Base-by-base conservation (phyloP, 2,888 invertebrate genomes). In the Xiphydria camelus region DNA sequence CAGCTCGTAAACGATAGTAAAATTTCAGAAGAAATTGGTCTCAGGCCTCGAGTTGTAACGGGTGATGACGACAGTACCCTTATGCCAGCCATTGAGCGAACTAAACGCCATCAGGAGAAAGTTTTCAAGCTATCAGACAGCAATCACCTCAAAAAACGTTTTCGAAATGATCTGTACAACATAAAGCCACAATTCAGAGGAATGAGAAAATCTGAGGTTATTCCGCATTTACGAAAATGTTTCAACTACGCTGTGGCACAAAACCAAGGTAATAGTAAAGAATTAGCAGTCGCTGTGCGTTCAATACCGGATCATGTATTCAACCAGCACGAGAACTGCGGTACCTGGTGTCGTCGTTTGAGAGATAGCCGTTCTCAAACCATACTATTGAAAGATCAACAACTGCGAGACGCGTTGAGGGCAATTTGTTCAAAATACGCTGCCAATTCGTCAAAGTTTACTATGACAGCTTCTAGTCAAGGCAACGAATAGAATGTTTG, bases 31-130 rank as follows among this genome's bases (percentile, higher is more conserved):
- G n/a, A n/a, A n/a, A n/a, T n/a, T n/a, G n/a, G n/a, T n/a, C n/a
- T n/a, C n/a, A n/a, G n/a, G n/a, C n/a, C n/a, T 12, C 44, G 44
- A 25, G 52, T 59, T 31, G 10, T 63, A 5, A 43, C 61, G 9
- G 60, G 56, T 5, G 60, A 64, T 40, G 57, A 61, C 35, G 62
- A 62, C 37, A 56, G 54, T 17, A 47, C 53, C 4, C 58, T 50
- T 2, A 60, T 61, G 18, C 55, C 58, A 21, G 52, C 56, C 12
- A 45, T 59, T 29, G 45, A 47, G 19, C 38, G 39, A 45, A 47
- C 40, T 1, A 51, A 46, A 20, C n/a, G n/a, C n/a, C n/a, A n/a
- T n/a, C n/a, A n/a, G n/a, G n/a, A 23, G 3, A 39, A 34, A 32
- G 35, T 57, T 9, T 40, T 44, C 23, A 62, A 61, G 36, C 33